Base-by-base conservation (phyloP, 2,113 vertebrate species). In the Motacilla tschutschensis region DNA sequence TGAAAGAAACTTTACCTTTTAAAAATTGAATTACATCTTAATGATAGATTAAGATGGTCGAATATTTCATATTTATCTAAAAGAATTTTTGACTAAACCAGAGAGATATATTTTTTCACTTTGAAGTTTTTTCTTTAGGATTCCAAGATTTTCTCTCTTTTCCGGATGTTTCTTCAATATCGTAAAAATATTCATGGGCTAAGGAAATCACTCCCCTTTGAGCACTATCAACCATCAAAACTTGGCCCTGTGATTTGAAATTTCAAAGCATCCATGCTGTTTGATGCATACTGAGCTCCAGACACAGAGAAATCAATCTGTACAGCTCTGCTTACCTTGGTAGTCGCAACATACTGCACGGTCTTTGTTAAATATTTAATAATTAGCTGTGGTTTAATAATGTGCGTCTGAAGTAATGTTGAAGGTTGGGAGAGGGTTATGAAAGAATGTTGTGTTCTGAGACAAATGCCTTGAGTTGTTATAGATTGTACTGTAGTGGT, bases 321-420 rank as follows among this genome's bases (percentile, higher is more conserved):
- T 76, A 41, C 8, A 75, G 6, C 15, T 57, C 78, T 88, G 50
- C 47, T 73, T 80, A 79, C 76, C 60, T 86, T 59, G 43, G 53
- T 71, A 88, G 71, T 21, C 50, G 13, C 69, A 78, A 65, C 5
- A 14, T 62, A 72, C 47, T 65, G 29, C 81, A 83, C 66, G 54
- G 55, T 77, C 92, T 95, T 86, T 59, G 76, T 91, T 94, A 90
- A 91, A 63, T 92, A 94, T 83, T 83, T 91, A 89, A 90, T 85
- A 93, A 91, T 95, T 92, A 78, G 77, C 33, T 83, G 82, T 67
- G 69, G 85, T 77, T 92, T 93, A 82, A 79, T 85, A 94, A 88
- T 16, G 47, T 87, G 84, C 79, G 63, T 79, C 86, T 93, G 67
- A 94, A 87, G 87, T 60, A 58, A 85, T 67, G 79, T 51, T 93